A percentile compares a stretch with the other conserved stretches of the same genome.
Conservation (phyloP, 2,888 invertebrate genomes). For the Nomada goodeniana region DNA sequence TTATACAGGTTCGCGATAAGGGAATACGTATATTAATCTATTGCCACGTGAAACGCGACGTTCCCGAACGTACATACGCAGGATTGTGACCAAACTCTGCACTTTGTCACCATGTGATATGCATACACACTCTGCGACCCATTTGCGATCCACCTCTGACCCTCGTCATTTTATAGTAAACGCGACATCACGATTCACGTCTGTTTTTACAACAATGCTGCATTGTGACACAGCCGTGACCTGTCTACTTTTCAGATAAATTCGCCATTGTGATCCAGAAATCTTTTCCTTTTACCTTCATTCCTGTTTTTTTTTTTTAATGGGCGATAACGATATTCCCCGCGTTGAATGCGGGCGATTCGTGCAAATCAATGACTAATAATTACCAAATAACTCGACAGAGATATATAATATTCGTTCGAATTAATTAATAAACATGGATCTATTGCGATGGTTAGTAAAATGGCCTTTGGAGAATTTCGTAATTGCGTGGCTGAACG, state of each 20-base stretch:
- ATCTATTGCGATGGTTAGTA: no score
- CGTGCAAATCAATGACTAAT: not conserved
- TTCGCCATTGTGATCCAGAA: not conserved
- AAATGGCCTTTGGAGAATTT: no score
- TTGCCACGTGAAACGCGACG: not conserved
- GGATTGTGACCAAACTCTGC: not conserved
- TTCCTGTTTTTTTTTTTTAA: not conserved
- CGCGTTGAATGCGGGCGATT: not conserved
- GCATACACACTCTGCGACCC: conserved; percentile 1
- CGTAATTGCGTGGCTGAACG: no score
- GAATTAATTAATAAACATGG: no score
- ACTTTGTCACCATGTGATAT: not conserved
- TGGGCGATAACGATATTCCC: not conserved
- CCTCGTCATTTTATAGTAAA: conserved; percentile 13
- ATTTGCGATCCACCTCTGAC: conserved; percentile 28
- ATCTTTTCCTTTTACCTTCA: not conserved
- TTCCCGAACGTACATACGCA: not conserved
- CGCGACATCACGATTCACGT: conserved; percentile 11
- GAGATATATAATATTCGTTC: no score
- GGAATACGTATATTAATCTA: not conserved
- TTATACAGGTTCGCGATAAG: no score
- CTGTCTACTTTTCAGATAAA: conserved; percentile 1
- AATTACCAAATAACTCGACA: not conserved
- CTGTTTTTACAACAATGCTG: conserved; percentile 13
- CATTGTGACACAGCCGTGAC: conserved; percentile 23